These are phyloP conservation scores for Hyposoter didymator DNA, from an alignment of 2,888 invertebrate genomes.

Conservation along the genomic window DNA sequence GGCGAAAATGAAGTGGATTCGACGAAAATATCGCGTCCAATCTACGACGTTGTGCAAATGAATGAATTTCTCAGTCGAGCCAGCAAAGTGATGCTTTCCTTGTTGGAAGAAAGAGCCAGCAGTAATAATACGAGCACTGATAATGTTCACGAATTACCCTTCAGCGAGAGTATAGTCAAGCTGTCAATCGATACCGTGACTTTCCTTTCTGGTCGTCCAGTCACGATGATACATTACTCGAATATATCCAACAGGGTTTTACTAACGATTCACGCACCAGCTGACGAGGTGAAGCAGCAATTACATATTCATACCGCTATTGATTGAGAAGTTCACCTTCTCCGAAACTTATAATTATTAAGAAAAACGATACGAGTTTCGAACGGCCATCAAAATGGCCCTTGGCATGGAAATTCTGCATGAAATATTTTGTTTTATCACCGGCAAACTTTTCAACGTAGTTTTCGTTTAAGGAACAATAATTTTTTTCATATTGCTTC, in stretches of 20 bases:
- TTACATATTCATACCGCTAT: constrained; percentile 14
- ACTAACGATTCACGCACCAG: constrained; percentile 84
- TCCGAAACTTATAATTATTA: not conserved
- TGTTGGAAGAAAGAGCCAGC: constrained; percentile 83
- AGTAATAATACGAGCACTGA: constrained; percentile 74
- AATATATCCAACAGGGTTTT: constrained; percentile 82
- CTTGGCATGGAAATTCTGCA: not conserved
- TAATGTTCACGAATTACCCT: constrained; percentile 82
- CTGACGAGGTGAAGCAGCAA: constrained; percentile 73
- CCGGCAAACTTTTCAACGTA: not conserved
- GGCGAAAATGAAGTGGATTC: constrained; percentile 67
- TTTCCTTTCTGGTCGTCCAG: constrained; percentile 82
- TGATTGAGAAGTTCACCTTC: not conserved
- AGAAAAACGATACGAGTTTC: not conserved
- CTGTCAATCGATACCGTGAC: constrained; percentile 82
- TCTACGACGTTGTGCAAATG: constrained; percentile 82
- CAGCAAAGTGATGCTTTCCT: constrained; percentile 83
- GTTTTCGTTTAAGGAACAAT: no score
- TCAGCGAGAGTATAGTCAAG: constrained; percentile 85
- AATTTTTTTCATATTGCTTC: no score
- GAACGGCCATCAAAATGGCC: not conserved
- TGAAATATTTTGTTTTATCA: not conserved
- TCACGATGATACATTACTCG: constrained; percentile 84
- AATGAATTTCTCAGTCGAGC: constrained; percentile 83
- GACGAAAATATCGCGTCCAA: constrained; percentile 59